Evolutionary conservation across 2,888 invertebrate genomes (phyloP).

Genomic region (Hyposoter dolosus): DNA sequence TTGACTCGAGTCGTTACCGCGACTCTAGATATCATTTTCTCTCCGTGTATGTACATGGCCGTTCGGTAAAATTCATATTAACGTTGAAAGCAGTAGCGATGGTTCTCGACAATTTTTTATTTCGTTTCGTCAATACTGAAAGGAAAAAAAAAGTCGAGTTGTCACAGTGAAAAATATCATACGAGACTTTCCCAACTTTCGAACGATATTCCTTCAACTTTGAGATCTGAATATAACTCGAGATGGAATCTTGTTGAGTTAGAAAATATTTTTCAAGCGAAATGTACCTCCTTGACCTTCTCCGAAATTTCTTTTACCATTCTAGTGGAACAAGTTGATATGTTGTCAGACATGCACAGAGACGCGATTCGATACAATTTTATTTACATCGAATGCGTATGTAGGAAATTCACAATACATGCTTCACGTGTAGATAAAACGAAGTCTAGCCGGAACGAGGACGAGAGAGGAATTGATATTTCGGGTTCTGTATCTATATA

Average conservation of each 20-base stretch:
- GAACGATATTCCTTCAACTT: too few species aligned
- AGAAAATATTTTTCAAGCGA: slow-evolving; percentile 23
- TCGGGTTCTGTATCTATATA: slow-evolving; percentile 11
- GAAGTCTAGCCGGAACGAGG: background rate
- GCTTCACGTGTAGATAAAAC: background rate
- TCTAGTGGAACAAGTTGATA: slow-evolving; percentile 62
- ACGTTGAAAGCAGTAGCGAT: too few species aligned
- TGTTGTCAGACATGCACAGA: slow-evolving; percentile 18
- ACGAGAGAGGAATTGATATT: slow-evolving; percentile 34
- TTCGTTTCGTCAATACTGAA: too few species aligned
- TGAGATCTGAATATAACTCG: background rate
- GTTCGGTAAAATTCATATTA: too few species aligned
- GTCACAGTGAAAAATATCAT: too few species aligned
- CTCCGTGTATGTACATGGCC: too few species aligned
- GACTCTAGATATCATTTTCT: too few species aligned
- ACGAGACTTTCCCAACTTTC: too few species aligned
- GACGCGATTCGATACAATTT: slow-evolving; percentile 11
- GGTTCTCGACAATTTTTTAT: too few species aligned
- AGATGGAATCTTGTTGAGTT: background rate
- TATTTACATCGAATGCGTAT: slow-evolving; percentile 17
- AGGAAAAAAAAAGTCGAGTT: too few species aligned
- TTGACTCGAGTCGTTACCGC: too few species aligned
- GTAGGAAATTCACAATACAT: slow-evolving; percentile 6
- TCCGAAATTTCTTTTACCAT: slow-evolving; percentile 67
- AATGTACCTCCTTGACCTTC: slow-evolving; percentile 7